A percentile compares a stretch with the other conserved stretches of the same genome.
These are phyloP conservation scores for Drosophila sp. DNA, from an alignment of 1,140 invertebrate species.

Conservation along the genomic window DNA sequence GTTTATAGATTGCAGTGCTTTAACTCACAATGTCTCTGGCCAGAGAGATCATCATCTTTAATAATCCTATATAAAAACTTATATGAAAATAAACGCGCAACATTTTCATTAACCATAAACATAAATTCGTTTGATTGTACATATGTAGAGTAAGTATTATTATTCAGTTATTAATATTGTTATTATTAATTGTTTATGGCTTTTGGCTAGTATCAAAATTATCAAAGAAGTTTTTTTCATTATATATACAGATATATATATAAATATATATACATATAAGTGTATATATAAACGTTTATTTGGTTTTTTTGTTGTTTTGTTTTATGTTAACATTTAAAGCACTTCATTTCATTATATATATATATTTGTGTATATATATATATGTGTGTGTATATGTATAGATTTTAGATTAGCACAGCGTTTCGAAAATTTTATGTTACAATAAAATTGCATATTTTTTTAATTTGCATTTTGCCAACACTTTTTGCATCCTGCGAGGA, in stretches of 20 bases:
- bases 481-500: constrained; percentile 29
- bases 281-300: background rate
- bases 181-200: constrained; percentile 3
- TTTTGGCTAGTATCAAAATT: constrained; percentile 46
- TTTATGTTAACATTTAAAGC: constrained; percentile 59
- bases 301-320: background rate
- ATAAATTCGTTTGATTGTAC: constrained; percentile 54
- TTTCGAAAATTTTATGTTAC: constrained; percentile 51
- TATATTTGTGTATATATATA: background rate
- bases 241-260: constrained; percentile 28
- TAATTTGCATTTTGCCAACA: constrained; percentile 49
- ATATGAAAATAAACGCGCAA: constrained; percentile 70
- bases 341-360: constrained; percentile 39
- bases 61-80: constrained; percentile 75
- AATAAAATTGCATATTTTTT: constrained; percentile 45
- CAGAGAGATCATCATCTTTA: constrained; percentile 67
- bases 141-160: constrained; percentile 9
- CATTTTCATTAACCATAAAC: constrained; percentile 34
- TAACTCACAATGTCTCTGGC: constrained; percentile 79
- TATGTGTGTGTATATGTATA: background rate
- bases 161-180: background rate
- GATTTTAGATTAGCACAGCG: constrained; percentile 44
- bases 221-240: constrained; percentile 27
- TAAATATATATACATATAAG: background rate
- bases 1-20: background rate